A percentile compares a stretch with the other conserved stretches of the same genome.
These are phyloP conservation scores for Pampusana beccarii DNA, from an alignment of 2,113 vertebrate species.

Conservation along the genomic window DNA sequence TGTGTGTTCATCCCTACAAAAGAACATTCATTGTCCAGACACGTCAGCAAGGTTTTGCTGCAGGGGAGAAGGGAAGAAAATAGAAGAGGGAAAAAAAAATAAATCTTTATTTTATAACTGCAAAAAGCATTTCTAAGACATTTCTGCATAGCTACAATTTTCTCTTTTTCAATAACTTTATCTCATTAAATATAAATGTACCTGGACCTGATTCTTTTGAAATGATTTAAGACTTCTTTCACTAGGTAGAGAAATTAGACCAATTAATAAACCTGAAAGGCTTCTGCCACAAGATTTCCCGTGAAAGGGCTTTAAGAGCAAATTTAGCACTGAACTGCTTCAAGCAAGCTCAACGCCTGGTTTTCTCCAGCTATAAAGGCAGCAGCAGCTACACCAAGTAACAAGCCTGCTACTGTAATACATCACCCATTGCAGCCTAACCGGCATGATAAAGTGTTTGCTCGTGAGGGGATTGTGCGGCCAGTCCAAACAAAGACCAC, in stretches of 20 bases:
- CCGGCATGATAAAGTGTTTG: constrained; percentile 60
- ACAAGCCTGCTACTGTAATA: constrained; percentile 62
- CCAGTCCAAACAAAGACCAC: constrained; percentile 64
- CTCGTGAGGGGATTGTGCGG: constrained; percentile 31
- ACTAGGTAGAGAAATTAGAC: neutral
- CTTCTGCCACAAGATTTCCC: neutral
- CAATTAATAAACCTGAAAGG: neutral
- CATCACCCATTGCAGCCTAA: constrained; percentile 55
- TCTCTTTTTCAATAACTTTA: neutral
- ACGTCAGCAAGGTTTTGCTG: neutral
- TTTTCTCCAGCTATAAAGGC: constrained; percentile 1
- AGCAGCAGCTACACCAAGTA: constrained; percentile 10
- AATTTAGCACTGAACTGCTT: neutral
- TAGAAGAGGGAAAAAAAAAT: neutral
- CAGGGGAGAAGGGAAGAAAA: neutral
- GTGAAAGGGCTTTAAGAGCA: neutral
- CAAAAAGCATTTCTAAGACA: neutral
- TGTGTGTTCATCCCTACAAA: neutral
- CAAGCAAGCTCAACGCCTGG: neutral
- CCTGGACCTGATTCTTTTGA: neutral
- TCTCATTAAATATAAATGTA: neutral
- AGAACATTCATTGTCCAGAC: neutral
- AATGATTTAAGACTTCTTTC: neutral
- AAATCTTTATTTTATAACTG: neutral
- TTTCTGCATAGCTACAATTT: neutral